Base-by-base conservation (phyloP, 2,797 vertebrate genomes). In the Strix occidentalis region DNA sequence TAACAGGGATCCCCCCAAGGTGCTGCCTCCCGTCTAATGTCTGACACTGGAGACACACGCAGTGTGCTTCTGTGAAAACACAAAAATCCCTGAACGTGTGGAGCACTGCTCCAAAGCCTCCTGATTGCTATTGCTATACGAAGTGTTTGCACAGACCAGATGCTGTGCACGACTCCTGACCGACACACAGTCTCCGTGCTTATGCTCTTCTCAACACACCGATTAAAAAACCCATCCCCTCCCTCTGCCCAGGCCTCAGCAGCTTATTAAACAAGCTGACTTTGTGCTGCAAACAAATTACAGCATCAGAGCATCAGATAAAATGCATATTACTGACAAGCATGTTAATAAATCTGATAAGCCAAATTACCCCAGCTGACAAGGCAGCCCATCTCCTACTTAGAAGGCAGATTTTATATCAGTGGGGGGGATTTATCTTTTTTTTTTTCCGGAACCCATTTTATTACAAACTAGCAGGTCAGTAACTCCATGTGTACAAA, bases 331-430 rank as follows among this genome's bases (percentile, higher is more conserved):
- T 94, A 92, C 87, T 60, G 90, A 81, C 58, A 93, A 91, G 72
- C 70, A 81, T 70, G 75, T 81, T 95, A 90, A 97, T 93, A 93
- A 92, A 95, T 91, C 84, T 91, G 92, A 88, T 92, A 87, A 93
- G 58, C 61, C 58, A 70, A 89, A 96, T 88, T 80, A 89, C 72
- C 66, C 83, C 69, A 86, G 61, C 87, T 95, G 95, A 91, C 89
- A 81, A 86, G 31, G 87, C 79, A 93, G 79, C 76, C 84, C 65
- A 48, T 81, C 61, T 96, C 84, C 61, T 76, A 63, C 75, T 64
- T 17, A 17, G 57, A 86, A 84, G 79, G 82, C 63, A 66, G 76
- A 91, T 85, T 96, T 93, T 89, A 41, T 11, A 51, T 66, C 24
- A 41, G 37, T 13, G 37, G 48, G 35, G 65, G 28, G 14, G n/a